Evolutionary conservation across 2,113 vertebrate genomes (phyloP).

Genomic region (Trogon surrucura): DNA sequence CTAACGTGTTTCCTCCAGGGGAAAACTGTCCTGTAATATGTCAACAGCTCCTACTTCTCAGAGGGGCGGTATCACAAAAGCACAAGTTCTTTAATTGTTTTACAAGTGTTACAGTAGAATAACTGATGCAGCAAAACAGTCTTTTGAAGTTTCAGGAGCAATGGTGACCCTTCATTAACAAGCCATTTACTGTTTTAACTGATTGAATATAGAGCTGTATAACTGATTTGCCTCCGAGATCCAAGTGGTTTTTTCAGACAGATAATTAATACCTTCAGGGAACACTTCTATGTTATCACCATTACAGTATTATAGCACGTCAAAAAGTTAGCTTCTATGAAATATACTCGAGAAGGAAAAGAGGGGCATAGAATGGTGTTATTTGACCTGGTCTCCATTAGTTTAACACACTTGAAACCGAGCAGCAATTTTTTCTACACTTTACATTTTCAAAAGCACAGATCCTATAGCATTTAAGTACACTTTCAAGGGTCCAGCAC

Average conservation of each 20-base stretch:
- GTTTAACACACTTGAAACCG: not conserved
- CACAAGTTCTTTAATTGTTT: not conserved
- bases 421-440: not conserved
- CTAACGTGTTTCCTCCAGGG: not conserved
- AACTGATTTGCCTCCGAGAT: not conserved
- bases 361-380: not conserved
- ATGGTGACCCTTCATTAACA: not conserved
- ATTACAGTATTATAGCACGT: rapidly evolving
- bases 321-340: not conserved
- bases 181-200: not conserved
- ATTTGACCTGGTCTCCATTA: not conserved
- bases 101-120: not conserved
- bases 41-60: not conserved
- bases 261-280: not conserved
- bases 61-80: not conserved
- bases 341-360: not conserved
- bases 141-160: not conserved
- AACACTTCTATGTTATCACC: not conserved
- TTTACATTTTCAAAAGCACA: not conserved
- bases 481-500: not conserved
- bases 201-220: not conserved
- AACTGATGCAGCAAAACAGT: not conserved
- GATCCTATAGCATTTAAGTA: not conserved
- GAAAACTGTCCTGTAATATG: not conserved
- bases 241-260: not conserved